Conservation (phyloP, 2,888 invertebrate genomes). For the Diaprepes abbreviatus region DNA sequence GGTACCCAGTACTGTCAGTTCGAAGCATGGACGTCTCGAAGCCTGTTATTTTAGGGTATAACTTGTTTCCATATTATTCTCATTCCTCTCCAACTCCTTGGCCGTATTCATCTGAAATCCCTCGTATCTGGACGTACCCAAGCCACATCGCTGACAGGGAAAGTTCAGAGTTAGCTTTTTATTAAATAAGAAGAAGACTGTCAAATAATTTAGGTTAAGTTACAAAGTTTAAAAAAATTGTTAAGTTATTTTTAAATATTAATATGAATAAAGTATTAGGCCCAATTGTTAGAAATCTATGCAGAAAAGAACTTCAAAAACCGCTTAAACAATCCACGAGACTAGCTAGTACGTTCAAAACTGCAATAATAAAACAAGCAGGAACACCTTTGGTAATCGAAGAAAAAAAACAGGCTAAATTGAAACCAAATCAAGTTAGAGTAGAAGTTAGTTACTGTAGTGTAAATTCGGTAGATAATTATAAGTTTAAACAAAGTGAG, state of each 20-base stretch:
- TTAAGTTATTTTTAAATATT: background rate
- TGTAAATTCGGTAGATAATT: constrained; percentile 75
- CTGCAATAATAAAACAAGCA: constrained; percentile 63
- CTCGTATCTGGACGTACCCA: too few relatives aligned
- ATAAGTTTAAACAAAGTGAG: constrained; percentile 70
- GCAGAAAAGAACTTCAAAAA: constrained; percentile 17
- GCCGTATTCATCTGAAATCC: too few relatives aligned
- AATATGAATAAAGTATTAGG: constrained; percentile 36
- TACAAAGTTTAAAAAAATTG: background rate
- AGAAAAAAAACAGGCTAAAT: constrained; percentile 64
- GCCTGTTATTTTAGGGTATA: too few relatives aligned
- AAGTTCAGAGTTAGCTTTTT: too few relatives aligned
- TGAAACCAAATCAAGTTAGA: constrained; percentile 72
- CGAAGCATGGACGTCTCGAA: too few relatives aligned
- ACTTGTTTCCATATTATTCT: too few relatives aligned
- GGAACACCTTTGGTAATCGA: constrained; percentile 69
- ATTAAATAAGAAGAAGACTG: background rate
- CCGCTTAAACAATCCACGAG: constrained; percentile 7
- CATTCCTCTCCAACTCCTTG: too few relatives aligned
- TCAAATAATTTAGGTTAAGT: background rate
- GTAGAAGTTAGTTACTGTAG: constrained; percentile 75
- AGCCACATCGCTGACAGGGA: too few relatives aligned
- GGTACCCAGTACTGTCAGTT: too few relatives aligned
- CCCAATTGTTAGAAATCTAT: constrained; percentile 22
- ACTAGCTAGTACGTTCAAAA: constrained; percentile 61